These are phyloP conservation scores for Ctenoplectra terminalis DNA, from an alignment of 1,140 invertebrate genomes.

Conservation along the genomic window DNA sequence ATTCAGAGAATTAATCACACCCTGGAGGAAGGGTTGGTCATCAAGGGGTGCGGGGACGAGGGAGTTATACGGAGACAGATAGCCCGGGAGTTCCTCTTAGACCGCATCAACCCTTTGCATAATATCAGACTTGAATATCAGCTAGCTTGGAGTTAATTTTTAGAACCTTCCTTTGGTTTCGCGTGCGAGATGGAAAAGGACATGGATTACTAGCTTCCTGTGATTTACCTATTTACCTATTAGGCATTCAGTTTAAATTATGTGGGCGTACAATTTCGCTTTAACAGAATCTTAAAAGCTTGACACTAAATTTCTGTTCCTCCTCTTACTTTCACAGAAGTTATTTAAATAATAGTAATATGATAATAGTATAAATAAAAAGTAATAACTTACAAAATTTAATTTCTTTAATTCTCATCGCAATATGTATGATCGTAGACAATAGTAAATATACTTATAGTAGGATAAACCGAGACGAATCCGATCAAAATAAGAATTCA, in stretches of 20 bases:
- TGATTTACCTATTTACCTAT: neutral
- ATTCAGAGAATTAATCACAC: slow-evolving; percentile 59
- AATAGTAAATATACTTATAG: too few species aligned
- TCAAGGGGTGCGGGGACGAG: slow-evolving; percentile 24
- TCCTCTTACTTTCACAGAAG: too few species aligned
- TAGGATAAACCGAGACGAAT: too few species aligned
- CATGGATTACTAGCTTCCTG: neutral
- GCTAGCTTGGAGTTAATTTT: slow-evolving; percentile 19
- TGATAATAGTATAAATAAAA: too few species aligned
- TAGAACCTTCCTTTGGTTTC: neutral
- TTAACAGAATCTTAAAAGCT: too few species aligned
- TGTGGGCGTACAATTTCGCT: too few species aligned
- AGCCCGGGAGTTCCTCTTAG: slow-evolving; percentile 43
- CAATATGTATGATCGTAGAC: too few species aligned
- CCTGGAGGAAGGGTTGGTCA: slow-evolving; percentile 26
- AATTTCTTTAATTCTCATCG: too few species aligned
- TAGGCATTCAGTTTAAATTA: neutral
- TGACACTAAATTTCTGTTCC: too few species aligned
- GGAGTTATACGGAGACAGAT: slow-evolving; percentile 49
- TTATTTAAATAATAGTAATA: too few species aligned
- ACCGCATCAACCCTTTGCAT: slow-evolving; percentile 48
- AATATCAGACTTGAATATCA: slow-evolving; percentile 35
- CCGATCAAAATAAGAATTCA: too few species aligned
- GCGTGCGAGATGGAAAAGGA: neutral
- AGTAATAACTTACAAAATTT: too few species aligned